Evolutionary conservation across 1,140 invertebrate genomes (phyloP), one percentile per base, ranked within the genome.

Genomic region (Elymnias hypermnestra): DNA sequence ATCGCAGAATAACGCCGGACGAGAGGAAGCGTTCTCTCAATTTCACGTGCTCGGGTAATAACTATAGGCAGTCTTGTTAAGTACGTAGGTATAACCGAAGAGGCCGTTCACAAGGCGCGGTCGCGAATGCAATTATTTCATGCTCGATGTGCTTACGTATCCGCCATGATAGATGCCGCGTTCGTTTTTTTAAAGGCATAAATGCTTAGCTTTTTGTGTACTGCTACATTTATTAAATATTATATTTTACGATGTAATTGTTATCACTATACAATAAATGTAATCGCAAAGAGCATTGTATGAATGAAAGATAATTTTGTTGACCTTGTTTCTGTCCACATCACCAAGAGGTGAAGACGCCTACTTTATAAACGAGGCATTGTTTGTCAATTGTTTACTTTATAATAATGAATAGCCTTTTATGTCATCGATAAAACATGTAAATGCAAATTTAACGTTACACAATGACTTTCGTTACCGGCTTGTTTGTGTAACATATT

Each of bases 51-150:
- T 43, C 64, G 69, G 58, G 53, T 75, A 64, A 71, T 74, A 75
- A 63, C 60, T 63, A 69, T 63, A 74, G 64, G 66, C 64, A 65
- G 64, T 69, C 60, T 66, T 53, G 58, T 66, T 58, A 66, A 66
- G 60, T 69, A 61, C 55, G 50, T 62, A 63, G 42, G 53, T 68
- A 63, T 51, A 63, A 50, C 48, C 49, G 49, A 57, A 60, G 57
- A 66, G 64, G 60, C 64, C 59, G 67, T 62, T 73, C 53, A 63
- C 66, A 69, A 82, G 75, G 75, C 77, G 73, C 72, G 75, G 65
- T 72, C 71, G 64, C 60, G 59, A 81, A 76, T 77, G 73, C 78
- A 82, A 79, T 82, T 73, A 83, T 77, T 81, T 76, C 67, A 75
- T 75, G 70, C 66, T 71, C 63, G 57, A 66, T 65, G 59, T 64